phyloP scores from a whole-genome alignment of 1,140 invertebrate genomes.

The Portunus trituberculatus region DNA sequence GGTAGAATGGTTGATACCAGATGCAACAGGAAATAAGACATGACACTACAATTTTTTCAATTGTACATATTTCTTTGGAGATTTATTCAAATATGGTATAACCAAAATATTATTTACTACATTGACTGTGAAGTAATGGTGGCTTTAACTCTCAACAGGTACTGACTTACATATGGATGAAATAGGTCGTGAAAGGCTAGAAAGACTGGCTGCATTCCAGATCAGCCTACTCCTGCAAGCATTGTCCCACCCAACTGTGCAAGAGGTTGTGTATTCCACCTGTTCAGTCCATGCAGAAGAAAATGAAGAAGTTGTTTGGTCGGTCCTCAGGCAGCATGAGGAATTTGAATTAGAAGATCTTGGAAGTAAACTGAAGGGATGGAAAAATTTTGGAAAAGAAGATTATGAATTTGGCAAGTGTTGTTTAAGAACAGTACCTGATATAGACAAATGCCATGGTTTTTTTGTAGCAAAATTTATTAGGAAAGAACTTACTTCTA shows the following conservation, averaged over 20 bases:
- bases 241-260: constrained; percentile 90
- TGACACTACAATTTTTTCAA: too few species aligned
- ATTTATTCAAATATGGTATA: too few species aligned
- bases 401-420: constrained; percentile 85
- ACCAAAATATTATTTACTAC: too few species aligned
- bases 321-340: constrained; percentile 80
- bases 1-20: constrained; percentile 73
- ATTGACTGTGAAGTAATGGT: background rate
- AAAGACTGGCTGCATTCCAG: constrained; percentile 91
- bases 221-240: constrained; percentile 92
- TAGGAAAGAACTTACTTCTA: background rate
- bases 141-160: constrained; percentile 24
- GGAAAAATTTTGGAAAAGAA: constrained; percentile 76
- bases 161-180: constrained; percentile 61
- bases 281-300: constrained; percentile 95
- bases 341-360: constrained; percentile 76
- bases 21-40: too few species aligned
- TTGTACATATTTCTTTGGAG: too few species aligned
- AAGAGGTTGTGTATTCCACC: constrained; percentile 95
- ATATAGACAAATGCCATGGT: constrained; percentile 91
- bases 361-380: constrained; percentile 43
- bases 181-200: constrained; percentile 81
- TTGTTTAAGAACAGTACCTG: constrained; percentile 89
- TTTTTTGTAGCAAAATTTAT: constrained; percentile 96
- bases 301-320: constrained; percentile 92